Percentiles rank a stretch among this genome's conserved stretches.
Evolutionary conservation across 2,888 invertebrate genomes (phyloP).

Genomic region (Parnassius orleans): DNA sequence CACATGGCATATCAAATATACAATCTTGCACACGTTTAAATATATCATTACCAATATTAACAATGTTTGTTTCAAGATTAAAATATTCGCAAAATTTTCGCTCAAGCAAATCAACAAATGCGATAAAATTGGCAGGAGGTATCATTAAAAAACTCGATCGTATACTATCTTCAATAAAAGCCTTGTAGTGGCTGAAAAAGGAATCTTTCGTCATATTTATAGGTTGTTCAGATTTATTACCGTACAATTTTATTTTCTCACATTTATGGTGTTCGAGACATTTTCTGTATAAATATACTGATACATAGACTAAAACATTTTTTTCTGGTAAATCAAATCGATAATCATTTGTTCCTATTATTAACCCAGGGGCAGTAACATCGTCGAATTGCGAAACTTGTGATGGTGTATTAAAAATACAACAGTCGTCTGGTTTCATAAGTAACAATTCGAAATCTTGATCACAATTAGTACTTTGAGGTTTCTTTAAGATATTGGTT

Average conservation of each 20-base stretch:
- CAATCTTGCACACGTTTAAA: not conserved
- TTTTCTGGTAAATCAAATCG: not conserved
- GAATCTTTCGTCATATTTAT: not conserved
- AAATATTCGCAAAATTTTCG: too few species aligned
- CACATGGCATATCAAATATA: not conserved
- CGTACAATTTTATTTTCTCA: too few species aligned
- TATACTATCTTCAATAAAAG: not conserved
- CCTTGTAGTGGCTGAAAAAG: too few species aligned
- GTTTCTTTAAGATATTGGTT: not conserved
- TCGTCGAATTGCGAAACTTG: not conserved
- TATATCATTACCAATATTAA: too few species aligned
- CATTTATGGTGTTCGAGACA: too few species aligned
- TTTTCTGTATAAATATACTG: not conserved
- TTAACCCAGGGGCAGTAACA: not conserved
- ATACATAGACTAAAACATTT: not conserved
- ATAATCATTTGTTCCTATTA: not conserved
- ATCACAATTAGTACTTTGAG: not conserved
- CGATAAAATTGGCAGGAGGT: not conserved
- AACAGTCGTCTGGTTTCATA: too few species aligned
- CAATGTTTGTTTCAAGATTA: too few species aligned
- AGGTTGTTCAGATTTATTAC: not conserved
- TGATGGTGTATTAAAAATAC: not conserved
- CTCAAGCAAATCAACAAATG: not conserved
- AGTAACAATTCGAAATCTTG: too few species aligned
- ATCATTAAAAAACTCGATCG: not conserved